Evolutionary conservation across 2,113 vertebrate species (phyloP).

Genomic region (Orthonyx spaldingii): DNA sequence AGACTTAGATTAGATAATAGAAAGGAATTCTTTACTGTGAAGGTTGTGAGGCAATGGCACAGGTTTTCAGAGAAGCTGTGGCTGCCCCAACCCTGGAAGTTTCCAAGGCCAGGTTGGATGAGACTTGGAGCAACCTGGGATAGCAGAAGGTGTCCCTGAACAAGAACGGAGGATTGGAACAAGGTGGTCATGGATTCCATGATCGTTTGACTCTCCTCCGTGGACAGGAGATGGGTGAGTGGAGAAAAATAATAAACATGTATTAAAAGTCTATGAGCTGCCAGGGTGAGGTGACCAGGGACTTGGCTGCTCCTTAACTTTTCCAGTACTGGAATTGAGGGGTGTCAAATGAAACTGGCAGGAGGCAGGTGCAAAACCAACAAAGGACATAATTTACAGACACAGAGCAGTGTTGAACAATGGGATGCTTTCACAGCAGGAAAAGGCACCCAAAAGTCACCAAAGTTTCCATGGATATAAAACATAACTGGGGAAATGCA

Average conservation of each 20-base stretch:
- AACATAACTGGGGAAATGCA: not conserved
- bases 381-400: not conserved
- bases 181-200: not conserved
- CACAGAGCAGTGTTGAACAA: not conserved
- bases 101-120: not conserved
- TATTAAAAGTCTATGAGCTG: not conserved
- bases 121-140: not conserved
- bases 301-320: not conserved
- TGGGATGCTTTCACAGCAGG: not conserved
- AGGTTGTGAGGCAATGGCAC: rapidly evolving
- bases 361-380: not conserved
- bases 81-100: not conserved
- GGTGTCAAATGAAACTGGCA: not conserved
- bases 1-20: not conserved
- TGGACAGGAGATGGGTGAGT: not conserved
- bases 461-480: not conserved
- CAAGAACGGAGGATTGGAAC: not conserved
- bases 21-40: not conserved
- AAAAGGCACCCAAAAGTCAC: not conserved
- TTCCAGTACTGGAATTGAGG: not conserved
- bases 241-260: not conserved
- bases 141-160: not conserved
- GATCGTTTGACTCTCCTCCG: not conserved
- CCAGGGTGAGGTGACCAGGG: not conserved
- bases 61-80: not conserved